Conservation (phyloP, 2,113 vertebrate species). For the Saimiri boliviensis region DNA sequence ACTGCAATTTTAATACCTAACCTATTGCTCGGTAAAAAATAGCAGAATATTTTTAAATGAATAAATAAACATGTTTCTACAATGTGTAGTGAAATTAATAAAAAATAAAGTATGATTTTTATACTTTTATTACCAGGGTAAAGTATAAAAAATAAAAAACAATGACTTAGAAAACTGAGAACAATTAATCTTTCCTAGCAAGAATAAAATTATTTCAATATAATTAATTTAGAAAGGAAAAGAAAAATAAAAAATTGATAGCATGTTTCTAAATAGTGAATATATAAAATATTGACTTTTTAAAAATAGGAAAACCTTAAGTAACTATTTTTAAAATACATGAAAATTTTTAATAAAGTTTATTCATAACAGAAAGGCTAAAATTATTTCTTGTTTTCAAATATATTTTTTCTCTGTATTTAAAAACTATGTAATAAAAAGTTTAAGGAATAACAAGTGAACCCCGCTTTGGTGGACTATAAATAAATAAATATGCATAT, state of each 20-base stretch:
- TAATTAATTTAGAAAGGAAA: neutral
- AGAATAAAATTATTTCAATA: neutral
- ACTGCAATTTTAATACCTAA: neutral
- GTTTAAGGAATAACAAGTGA: neutral
- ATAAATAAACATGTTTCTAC: neutral
- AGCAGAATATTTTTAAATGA: neutral
- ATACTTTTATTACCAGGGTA: neutral
- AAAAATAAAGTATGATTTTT: neutral
- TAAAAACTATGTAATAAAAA: neutral
- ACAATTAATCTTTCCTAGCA: neutral
- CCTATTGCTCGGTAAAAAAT: neutral
- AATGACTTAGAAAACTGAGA: neutral
- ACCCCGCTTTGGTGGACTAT: neutral
- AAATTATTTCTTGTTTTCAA: neutral
- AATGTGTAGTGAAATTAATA: neutral
- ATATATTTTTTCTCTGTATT: neutral
- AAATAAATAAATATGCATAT: neutral
- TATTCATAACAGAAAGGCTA: neutral
- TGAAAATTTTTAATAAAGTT: neutral
- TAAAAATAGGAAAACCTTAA: neutral
- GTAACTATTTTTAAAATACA: neutral
- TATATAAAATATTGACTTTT: neutral
- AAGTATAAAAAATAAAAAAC: neutral
- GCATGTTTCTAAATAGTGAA: neutral
- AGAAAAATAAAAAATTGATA: neutral